Percentiles rank a stretch among this genome's conserved stretches.
Evolutionary conservation across 1,140 invertebrate genomes (phyloP).

Genomic region (Drosophila arawakana): DNA sequence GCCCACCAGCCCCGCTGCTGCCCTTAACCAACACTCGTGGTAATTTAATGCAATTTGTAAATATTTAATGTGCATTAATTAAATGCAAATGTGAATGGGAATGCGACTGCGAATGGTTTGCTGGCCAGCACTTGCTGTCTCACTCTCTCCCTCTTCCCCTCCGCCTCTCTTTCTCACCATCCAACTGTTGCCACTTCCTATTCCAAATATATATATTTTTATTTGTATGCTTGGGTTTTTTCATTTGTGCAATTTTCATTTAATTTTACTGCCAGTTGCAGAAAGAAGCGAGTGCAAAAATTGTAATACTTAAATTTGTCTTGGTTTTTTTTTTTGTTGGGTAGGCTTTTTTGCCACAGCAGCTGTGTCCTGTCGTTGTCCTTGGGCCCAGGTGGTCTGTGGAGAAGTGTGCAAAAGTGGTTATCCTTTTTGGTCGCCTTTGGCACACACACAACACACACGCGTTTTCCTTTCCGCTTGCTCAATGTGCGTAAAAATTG

Average conservation of each 20-base stretch:
- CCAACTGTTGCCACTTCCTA: slow-evolving; percentile 9
- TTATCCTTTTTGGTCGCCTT: slow-evolving; percentile 37
- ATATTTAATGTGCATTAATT: slow-evolving; percentile 83
- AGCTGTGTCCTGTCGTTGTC: slow-evolving; percentile 51
- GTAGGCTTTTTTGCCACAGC: slow-evolving; percentile 16
- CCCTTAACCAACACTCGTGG: slow-evolving; percentile 22
- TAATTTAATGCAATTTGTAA: slow-evolving; percentile 79
- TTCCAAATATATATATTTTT: slow-evolving; percentile 24
- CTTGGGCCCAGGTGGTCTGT: slow-evolving; percentile 57
- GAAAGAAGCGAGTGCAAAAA: slow-evolving; percentile 39
- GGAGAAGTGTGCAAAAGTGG: neutral
- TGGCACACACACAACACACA: slow-evolving; percentile 38
- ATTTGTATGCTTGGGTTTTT: slow-evolving; percentile 9
- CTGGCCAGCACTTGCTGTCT: too few species aligned
- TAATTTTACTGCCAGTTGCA: slow-evolving; percentile 72
- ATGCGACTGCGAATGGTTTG: slow-evolving; percentile 11
- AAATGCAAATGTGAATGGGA: slow-evolving; percentile 68
- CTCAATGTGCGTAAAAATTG: slow-evolving; percentile 80
- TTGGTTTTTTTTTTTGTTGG: slow-evolving; percentile 13
- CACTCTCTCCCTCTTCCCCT: neutral
- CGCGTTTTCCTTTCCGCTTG: slow-evolving; percentile 41
- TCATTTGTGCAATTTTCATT: slow-evolving; percentile 64
- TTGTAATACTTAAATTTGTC: slow-evolving; percentile 43
- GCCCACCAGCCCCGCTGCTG: neutral
- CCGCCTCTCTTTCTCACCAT: neutral